phyloP scores from a whole-genome alignment of 2,888 invertebrate genomes.

The Drosophila trichaetosa region DNA sequence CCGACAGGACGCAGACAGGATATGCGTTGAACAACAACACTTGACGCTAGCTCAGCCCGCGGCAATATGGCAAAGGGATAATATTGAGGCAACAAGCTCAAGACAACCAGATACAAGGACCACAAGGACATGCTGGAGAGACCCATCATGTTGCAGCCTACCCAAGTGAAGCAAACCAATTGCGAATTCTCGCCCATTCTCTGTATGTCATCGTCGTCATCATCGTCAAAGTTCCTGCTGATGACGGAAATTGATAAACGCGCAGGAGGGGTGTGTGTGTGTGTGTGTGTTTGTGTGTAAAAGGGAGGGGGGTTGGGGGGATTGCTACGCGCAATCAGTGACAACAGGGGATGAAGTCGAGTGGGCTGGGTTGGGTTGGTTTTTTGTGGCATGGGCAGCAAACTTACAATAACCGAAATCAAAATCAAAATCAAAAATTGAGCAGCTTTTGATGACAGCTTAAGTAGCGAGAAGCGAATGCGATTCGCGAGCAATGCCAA shows the following conservation, averaged over 20 bases:
- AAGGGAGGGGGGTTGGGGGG: not conserved
- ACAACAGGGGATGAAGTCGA: not conserved
- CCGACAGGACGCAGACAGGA: constrained; percentile 38
- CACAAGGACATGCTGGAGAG: constrained; percentile 6
- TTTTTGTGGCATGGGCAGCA: not conserved
- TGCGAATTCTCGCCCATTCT: constrained; percentile 19
- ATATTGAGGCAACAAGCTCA: constrained; percentile 32
- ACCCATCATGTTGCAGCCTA: constrained; percentile 29
- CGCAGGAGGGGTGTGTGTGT: constrained; percentile 38
- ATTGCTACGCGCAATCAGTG: constrained; percentile 60
- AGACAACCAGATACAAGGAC: constrained; percentile 15
- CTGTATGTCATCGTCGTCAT: constrained; percentile 34
- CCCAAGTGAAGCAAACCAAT: constrained; percentile 37
- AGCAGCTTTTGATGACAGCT: constrained; percentile 82
- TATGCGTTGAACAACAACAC: constrained; percentile 47
- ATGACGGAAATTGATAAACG: constrained; percentile 81
- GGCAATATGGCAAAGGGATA: constrained; percentile 53
- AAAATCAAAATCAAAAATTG: constrained; percentile 81
- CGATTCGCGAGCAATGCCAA: constrained; percentile 29
- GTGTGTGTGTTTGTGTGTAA: too few species aligned
- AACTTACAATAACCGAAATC: constrained; percentile 69
- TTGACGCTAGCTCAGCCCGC: constrained; percentile 41
- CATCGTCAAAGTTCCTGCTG: constrained; percentile 50
- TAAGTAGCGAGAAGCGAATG: constrained; percentile 55
- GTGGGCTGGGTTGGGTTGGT: not conserved